Evolutionary conservation across 2,888 invertebrate species (phyloP).

Genomic region (Folsomia candida): DNA sequence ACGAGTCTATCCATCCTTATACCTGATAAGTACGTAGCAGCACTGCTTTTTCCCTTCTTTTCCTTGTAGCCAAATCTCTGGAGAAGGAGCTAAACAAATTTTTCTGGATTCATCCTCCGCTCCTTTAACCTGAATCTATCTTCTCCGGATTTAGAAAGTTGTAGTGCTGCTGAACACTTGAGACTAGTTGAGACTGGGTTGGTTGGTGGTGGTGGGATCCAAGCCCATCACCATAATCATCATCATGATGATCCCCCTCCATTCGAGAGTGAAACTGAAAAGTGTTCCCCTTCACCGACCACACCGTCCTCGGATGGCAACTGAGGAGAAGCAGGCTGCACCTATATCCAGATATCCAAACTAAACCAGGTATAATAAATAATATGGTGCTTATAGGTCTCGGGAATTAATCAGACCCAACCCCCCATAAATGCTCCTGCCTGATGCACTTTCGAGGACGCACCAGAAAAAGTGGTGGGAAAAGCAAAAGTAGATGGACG

Average conservation of each 20-base stretch:
- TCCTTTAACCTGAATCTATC: background rate
- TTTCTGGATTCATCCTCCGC: no score
- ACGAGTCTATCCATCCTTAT: background rate
- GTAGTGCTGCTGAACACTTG: slow-evolving; percentile 15
- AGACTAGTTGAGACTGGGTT: background rate
- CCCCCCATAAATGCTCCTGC: background rate
- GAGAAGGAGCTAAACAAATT: slow-evolving; percentile 16
- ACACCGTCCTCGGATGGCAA: no score
- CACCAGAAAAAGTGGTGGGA: background rate
- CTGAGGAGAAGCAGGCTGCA: background rate
- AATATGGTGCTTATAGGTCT: background rate
- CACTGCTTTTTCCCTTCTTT: background rate
- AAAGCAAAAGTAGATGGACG: no score
- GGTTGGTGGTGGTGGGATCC: no score
- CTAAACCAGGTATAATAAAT: background rate
- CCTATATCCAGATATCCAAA: background rate
- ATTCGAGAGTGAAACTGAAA: no score
- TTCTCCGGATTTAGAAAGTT: background rate
- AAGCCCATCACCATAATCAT: slow-evolving; percentile 8
- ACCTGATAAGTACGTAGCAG: background rate
- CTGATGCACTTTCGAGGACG: no score
- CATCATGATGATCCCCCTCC: background rate
- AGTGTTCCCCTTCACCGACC: background rate
- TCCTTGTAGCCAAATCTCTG: no score
- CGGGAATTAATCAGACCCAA: background rate